A percentile compares a stretch with the other conserved stretches of the same genome.
These are phyloP conservation scores for Phyllotreta cruciferae DNA, from an alignment of 2,888 invertebrate species.

Conservation along the genomic window DNA sequence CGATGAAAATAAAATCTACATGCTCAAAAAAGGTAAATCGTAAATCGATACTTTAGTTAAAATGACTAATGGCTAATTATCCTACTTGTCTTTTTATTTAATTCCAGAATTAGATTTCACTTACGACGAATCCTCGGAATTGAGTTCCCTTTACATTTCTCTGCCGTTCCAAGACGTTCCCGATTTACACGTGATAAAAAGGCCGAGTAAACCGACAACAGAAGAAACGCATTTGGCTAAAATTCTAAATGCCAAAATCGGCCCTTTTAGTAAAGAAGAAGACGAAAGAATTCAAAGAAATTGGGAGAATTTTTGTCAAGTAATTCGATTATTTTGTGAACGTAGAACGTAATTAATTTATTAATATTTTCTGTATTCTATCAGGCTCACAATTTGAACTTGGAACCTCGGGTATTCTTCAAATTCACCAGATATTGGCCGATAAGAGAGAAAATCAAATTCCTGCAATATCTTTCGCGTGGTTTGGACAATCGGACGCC, in stretches of 20 bases:
- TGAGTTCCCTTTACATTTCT: not conserved
- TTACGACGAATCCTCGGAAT: no score
- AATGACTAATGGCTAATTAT: no score
- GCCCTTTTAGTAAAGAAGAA: conserved; percentile 38
- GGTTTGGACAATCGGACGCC: conserved; percentile 40
- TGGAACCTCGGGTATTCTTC: conserved; percentile 39
- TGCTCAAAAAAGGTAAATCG: no score
- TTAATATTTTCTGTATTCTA: no score
- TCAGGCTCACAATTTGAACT: conserved; percentile 37
- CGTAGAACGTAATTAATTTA: no score
- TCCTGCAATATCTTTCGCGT: conserved; percentile 42
- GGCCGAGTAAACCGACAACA: conserved; percentile 19
- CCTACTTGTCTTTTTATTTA: no score
- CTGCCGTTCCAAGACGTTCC: conserved; percentile 25
- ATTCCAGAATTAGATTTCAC: no score
- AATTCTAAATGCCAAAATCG: conserved; percentile 19
- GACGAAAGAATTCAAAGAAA: conserved; percentile 38
- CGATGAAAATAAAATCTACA: no score
- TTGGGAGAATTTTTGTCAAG: conserved; percentile 40
- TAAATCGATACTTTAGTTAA: no score
- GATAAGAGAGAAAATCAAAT: conserved; percentile 33
- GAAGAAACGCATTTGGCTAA: conserved; percentile 1
- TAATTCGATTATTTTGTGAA: no score
- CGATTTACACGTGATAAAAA: conserved; percentile 17
- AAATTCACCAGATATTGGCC: conserved; percentile 29